Evolutionary conservation across 2,113 vertebrate genomes (phyloP), one percentile per base, ranked within the genome.

Genomic region (Zootoca vivipara): DNA sequence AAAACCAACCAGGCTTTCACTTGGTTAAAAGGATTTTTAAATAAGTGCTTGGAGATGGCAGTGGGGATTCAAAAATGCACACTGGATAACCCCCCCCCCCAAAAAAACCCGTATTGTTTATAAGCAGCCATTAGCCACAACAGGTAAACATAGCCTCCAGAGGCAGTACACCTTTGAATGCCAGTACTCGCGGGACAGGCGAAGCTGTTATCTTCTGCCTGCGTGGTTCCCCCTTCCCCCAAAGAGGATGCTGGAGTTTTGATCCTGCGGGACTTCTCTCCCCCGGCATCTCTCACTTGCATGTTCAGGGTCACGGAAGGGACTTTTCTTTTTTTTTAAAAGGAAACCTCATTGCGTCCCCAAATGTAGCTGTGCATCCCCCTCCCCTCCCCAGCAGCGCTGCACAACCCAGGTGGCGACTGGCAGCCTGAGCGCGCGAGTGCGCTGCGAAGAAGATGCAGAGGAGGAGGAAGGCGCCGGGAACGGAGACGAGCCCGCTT

Each of bases 401-500:
- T 69, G 85, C 46, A 65, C 92, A 26, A 58, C 62, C 74, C 92
- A 87, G 89, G 89, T 88, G 72, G 89, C 64, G 85, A 64, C 77
- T 30, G 69, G 85, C 67, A 73, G 88, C 33, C 84, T 81, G 5
- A 56, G 80, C 78, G 80, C 69, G 16, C 69, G 58, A 85, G 77
- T 62, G 74, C 2, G 52, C 79, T 40, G 83, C 84, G 42, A 10
- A 75, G 72, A 70, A 67, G 89, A 75, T 80, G 89, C 83, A 28
- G 42, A 77, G 85, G 62, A 77, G 85, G 38, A 70, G 91, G 75
- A 73, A 83, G 87, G 85, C 85, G 5, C 73, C 81, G 62, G 75
- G 90, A 67, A 78, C 87, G 85, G 90, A 64, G 91, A 82, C 90
- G 90, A 92, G 92, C 89, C 93, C 87, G 94, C 90, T 92, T 91